Evolutionary conservation across 2,113 vertebrate genomes (phyloP), one percentile per base, ranked within the genome.

Genomic region (Cranoglanis bouderius): DNA sequence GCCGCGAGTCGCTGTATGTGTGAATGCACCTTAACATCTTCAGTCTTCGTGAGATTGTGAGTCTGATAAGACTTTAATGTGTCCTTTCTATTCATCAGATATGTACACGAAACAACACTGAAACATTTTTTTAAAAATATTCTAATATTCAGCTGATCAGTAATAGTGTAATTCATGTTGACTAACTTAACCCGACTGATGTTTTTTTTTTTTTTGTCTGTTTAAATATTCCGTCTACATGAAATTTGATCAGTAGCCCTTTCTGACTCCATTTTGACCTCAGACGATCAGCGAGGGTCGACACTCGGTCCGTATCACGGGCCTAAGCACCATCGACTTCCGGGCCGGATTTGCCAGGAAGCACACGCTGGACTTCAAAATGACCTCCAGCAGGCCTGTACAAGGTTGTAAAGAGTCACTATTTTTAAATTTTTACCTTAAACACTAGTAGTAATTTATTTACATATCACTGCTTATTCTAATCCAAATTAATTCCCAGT

Each of bases 311-410:
- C 97, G 98, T 13, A 97, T 99, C 90, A 97, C 98, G 0, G 98
- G 98, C 8, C 97, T 99, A 91, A 99, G 98, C 94, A 98, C 95
- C 40, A 97, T 99, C n/a, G 98, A 99, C 91, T 99, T 99, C 92
- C 93, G 97, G 78, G 97, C 96, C 78, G 98, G 98, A 18, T 99
- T 99, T 96, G 98, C 98, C 87, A 95, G 93, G 92, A 97, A 94
- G 57, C 96, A 97, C 74, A 98, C 97, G 0, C 65, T 99, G 90
- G 97, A 99, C 92, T 98, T 99, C 38, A 99, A 94, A 93, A 96
- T 95, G 92, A 97, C 97, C 55, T 95, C 94, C 83, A 99, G 96
- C 91, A 96, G 98, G 86, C 98, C 98, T 7, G 97, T 99, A 82
- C 96, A 99, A 97, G 97, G 98, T 98, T 85, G 93, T 96, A 51